These are phyloP conservation scores for Isoperla grammatica DNA, from an alignment of 2,888 invertebrate genomes.

Conservation along the genomic window DNA sequence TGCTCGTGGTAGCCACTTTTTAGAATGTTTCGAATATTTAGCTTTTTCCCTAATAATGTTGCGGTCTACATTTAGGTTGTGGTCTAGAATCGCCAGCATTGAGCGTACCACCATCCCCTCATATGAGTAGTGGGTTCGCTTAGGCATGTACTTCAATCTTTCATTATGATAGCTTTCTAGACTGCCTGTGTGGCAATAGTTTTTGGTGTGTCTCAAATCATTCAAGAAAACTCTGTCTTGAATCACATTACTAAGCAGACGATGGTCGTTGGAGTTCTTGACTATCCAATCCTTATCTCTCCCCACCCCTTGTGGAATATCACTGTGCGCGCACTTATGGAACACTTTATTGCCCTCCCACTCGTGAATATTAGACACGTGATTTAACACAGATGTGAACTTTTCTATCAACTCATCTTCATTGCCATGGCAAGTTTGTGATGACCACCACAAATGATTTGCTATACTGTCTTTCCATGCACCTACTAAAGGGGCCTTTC, in stretches of 20 bases:
- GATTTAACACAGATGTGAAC: background rate
- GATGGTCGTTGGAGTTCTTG: background rate
- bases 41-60: too few species aligned
- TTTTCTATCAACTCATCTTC: background rate
- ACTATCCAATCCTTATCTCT: background rate
- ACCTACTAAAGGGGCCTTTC: background rate
- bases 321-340: background rate
- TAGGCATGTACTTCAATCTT: too few species aligned
- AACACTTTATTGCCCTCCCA: background rate
- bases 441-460: conserved; percentile 4
- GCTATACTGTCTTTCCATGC: background rate
- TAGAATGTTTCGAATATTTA: too few species aligned
- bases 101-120: too few species aligned
- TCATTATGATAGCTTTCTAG: background rate
- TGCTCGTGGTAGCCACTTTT: too few species aligned
- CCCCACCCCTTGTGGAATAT: background rate
- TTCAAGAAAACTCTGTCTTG: background rate
- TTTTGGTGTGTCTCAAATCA: background rate
- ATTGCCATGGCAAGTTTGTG: background rate
- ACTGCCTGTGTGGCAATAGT: background rate
- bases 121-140: too few species aligned
- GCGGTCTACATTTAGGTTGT: too few species aligned
- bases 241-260: background rate
- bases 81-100: too few species aligned
- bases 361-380: background rate